These are phyloP conservation scores for Euwallacea similis DNA, from an alignment of 1,140 invertebrate species.

Conservation along the genomic window DNA sequence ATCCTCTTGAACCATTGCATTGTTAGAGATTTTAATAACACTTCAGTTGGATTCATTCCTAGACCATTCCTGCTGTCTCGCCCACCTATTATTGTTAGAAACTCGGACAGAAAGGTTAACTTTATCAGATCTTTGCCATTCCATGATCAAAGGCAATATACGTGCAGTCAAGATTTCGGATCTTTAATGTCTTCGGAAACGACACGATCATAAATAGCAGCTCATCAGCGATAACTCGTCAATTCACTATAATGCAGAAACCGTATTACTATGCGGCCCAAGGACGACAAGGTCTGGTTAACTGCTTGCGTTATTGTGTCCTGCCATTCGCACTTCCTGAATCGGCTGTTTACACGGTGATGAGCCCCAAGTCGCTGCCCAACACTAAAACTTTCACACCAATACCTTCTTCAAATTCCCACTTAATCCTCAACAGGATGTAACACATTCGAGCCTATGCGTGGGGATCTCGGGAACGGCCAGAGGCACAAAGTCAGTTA, in stretches of 20 bases:
- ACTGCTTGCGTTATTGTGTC: slow-evolving; percentile 3
- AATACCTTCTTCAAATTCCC: too few species aligned
- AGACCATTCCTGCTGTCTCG: background rate
- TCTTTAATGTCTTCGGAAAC: background rate
- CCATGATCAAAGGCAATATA: slow-evolving; percentile 2
- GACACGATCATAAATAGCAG: background rate
- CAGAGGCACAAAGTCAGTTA: too few species aligned
- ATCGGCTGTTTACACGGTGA: background rate
- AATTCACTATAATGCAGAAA: background rate
- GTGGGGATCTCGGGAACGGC: too few species aligned
- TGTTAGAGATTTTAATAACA: slow-evolving; percentile 4
- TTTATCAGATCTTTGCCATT: background rate
- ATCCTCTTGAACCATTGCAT: background rate
- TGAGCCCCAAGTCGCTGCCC: too few species aligned
- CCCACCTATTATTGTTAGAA: slow-evolving; percentile 1
- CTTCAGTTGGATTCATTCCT: background rate
- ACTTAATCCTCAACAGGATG: too few species aligned
- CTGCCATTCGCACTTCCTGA: slow-evolving; percentile 24
- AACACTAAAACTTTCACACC: too few species aligned
- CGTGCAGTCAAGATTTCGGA: background rate
- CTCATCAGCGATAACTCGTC: background rate
- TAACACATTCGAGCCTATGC: too few species aligned
- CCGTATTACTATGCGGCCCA: slow-evolving; percentile 15
- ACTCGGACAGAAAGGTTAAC: background rate
- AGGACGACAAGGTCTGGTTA: slow-evolving; percentile 22